Conservation (phyloP, 2,888 invertebrate species). For the Leptopterna dolabrata region DNA sequence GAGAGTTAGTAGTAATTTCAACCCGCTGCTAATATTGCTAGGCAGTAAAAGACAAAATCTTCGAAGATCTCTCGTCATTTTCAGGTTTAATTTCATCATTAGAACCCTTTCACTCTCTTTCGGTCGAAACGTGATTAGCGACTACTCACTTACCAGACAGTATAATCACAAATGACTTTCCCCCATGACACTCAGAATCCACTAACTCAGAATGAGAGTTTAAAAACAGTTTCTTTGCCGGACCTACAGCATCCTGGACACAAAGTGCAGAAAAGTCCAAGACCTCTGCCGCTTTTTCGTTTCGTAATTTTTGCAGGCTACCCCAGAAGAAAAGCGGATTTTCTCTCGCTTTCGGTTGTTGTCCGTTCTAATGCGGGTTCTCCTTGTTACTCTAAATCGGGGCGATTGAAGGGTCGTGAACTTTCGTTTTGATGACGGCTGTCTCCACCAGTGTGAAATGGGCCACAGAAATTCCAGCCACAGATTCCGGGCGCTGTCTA, state of each 20-base stretch:
- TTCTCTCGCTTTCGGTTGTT: not conserved
- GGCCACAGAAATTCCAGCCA: too few species aligned
- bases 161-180: not conserved
- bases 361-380: not conserved
- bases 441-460: too few species aligned
- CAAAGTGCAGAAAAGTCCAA: not conserved
- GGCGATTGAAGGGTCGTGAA: not conserved
- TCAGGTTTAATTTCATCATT: not conserved
- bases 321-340: not conserved
- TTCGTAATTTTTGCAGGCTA: not conserved
- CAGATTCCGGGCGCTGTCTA: too few species aligned
- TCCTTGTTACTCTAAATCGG: not conserved
- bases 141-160: not conserved
- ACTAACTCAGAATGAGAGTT: not conserved
- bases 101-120: not conserved
- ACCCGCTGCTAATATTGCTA: too few species aligned
- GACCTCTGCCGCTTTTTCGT: not conserved
- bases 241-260: not conserved
- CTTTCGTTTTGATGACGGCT: constrained; percentile 9
- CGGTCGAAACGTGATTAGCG: not conserved
- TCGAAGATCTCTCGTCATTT: not conserved
- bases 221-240: not conserved
- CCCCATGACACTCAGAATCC: not conserved
- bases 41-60: too few species aligned
- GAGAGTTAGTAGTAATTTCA: too few species aligned